Evolutionary conservation across 2,113 vertebrate genomes (phyloP).

Genomic region (Cranoglanis bouderius): DNA sequence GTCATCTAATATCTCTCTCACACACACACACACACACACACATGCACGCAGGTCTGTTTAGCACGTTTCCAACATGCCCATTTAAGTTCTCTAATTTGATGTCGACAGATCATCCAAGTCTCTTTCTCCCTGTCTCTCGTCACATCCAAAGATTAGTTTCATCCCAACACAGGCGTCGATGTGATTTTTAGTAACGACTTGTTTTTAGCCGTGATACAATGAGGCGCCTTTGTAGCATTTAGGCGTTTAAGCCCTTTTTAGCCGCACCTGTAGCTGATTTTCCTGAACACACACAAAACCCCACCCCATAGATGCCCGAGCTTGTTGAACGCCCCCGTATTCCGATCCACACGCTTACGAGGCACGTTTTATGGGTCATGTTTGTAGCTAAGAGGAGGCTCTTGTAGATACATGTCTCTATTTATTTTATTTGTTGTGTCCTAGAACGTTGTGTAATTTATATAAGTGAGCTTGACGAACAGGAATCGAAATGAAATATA

Average conservation of each 20-base stretch:
- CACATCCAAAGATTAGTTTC: neutral
- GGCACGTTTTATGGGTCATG: neutral
- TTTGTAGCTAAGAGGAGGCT: neutral
- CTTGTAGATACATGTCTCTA: neutral
- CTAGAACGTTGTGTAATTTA: neutral
- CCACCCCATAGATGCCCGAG: neutral
- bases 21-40: too few relatives aligned
- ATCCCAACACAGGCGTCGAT: neutral
- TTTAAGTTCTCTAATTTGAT: too few relatives aligned
- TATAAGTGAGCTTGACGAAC: neutral
- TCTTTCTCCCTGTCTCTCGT: neutral
- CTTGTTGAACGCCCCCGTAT: neutral
- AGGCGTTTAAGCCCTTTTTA: neutral
- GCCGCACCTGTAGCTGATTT: neutral
- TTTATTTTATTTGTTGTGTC: neutral
- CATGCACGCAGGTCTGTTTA: too few relatives aligned
- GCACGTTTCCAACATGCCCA: too few relatives aligned
- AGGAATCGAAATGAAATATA: neutral
- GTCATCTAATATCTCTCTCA: too few relatives aligned
- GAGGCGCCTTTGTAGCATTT: neutral
- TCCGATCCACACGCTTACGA: rapidly evolving
- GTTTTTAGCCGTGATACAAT: too few relatives aligned
- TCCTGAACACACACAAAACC: neutral
- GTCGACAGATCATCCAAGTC: neutral
- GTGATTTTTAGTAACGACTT: neutral